A percentile compares a stretch with the other conserved stretches of the same genome.
Conservation (phyloP, 2,797 vertebrate species). For the Decapterus maruadsi region DNA sequence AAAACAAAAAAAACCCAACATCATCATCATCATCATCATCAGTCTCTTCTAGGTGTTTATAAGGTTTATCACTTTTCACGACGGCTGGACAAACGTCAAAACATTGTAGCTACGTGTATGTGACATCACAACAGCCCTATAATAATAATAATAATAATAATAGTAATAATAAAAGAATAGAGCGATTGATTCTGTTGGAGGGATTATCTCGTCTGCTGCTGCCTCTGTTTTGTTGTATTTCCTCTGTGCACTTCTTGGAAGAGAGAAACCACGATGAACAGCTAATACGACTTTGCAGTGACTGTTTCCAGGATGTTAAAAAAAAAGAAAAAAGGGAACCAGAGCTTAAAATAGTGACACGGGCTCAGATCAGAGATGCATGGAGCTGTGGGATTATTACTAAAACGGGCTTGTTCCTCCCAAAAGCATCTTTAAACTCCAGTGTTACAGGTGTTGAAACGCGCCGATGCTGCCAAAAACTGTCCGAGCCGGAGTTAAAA, state of each 20-base stretch:
- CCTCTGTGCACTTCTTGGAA: slow-evolving; percentile 23
- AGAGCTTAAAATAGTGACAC: slow-evolving; percentile 52
- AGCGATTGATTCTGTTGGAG: slow-evolving; percentile 6
- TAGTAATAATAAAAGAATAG: neutral
- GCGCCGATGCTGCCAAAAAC: neutral
- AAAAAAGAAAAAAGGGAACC: slow-evolving; percentile 29
- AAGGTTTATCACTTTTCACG: slow-evolving; percentile 33
- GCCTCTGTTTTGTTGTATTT: slow-evolving; percentile 6
- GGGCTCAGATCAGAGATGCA: slow-evolving; percentile 17
- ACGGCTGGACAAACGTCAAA: slow-evolving; percentile 37
- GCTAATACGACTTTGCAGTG: slow-evolving; percentile 25
- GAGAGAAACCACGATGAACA: slow-evolving; percentile 13
- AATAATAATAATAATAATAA: neutral
- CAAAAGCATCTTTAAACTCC: slow-evolving; percentile 33
- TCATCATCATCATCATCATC: slow-evolving; percentile 28
- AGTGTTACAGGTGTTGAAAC: slow-evolving; percentile 27
- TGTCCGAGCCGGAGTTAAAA: neutral
- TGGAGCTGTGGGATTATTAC: slow-evolving; percentile 25
- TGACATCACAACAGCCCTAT: slow-evolving; percentile 42
- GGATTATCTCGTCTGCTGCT: neutral
- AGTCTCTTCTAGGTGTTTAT: slow-evolving; percentile 28
- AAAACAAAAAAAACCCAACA: slow-evolving; percentile 30
- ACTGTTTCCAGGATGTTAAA: slow-evolving; percentile 32
- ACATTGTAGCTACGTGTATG: slow-evolving; percentile 10
- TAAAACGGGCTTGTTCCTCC: slow-evolving; percentile 18